phyloP scores from a whole-genome alignment of 2,888 invertebrate genomes.

The Cantharis lateralis region DNA sequence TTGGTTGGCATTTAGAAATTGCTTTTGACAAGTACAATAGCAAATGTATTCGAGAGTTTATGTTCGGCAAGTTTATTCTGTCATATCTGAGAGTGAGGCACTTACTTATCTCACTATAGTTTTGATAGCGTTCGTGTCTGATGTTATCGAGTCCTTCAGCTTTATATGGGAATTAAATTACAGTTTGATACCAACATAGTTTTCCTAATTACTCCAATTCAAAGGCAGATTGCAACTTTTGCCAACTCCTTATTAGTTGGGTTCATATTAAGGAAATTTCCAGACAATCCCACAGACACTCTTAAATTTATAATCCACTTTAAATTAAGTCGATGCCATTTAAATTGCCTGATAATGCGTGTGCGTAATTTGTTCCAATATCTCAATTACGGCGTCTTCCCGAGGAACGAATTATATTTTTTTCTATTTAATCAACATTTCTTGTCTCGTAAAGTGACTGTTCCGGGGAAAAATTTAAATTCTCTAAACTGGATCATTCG shows the following conservation, averaged over 20 bases:
- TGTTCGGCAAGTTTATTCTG: constrained; percentile 17
- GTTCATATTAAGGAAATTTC: constrained; percentile 5
- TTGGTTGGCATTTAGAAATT: constrained; percentile 6
- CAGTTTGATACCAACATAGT: constrained; percentile 40
- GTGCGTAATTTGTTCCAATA: neutral
- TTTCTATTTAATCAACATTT: constrained; percentile 5
- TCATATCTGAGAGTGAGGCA: constrained; percentile 27
- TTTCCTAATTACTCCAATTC: constrained; percentile 42
- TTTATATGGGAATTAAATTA: constrained; percentile 43
- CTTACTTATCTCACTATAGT: constrained; percentile 34
- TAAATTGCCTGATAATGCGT: neutral
- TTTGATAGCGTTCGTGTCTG: constrained; percentile 37
- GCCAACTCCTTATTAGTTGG: constrained; percentile 7
- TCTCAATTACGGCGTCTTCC: neutral
- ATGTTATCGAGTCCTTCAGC: constrained; percentile 38
- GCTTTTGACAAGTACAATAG: constrained; percentile 18
- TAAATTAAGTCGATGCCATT: neutral
- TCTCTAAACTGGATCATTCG: constrained; percentile 13
- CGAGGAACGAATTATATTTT: neutral
- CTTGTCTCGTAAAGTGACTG: constrained; percentile 11
- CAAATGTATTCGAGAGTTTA: constrained; percentile 6
- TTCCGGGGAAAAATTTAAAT: constrained; percentile 3
- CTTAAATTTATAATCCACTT: neutral
- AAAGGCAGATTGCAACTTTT: constrained; percentile 38
- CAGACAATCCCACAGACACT: constrained; percentile 1